A percentile compares a stretch with the other conserved stretches of the same genome.
These are phyloP conservation scores for Peribatodes rhomboidaria DNA, from an alignment of 2,888 invertebrate genomes.

Conservation along the genomic window DNA sequence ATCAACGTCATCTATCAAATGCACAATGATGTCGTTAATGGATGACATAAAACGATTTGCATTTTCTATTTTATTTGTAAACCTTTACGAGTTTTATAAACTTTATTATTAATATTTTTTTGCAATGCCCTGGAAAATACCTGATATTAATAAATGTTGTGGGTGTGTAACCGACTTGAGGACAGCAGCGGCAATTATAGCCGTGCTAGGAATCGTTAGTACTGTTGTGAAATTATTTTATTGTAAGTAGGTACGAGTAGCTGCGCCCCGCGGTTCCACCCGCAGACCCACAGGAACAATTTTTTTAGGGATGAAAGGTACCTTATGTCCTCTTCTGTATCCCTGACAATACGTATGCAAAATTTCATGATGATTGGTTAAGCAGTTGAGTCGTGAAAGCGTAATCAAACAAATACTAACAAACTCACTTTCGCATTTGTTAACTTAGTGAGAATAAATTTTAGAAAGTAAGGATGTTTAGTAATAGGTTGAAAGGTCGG, in stretches of 20 bases:
- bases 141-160: constrained; percentile 56
- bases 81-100: neutral
- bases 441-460: neutral
- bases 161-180: constrained; percentile 66
- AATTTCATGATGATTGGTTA: too few relatives aligned
- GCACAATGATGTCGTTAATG: neutral
- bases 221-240: neutral
- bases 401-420: too few relatives aligned
- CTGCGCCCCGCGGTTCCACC: too few relatives aligned
- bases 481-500: too few relatives aligned
- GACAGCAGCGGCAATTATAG: constrained; percentile 68
- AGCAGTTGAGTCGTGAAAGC: too few relatives aligned
- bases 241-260: too few relatives aligned
- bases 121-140: constrained; percentile 50
- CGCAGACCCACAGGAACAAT: too few relatives aligned
- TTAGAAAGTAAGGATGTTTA: too few relatives aligned
- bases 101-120: constrained; percentile 4
- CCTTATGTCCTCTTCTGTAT: too few relatives aligned
- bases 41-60: neutral
- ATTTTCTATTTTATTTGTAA: constrained; percentile 2
- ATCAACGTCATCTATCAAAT: neutral
- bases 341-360: too few relatives aligned
- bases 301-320: too few relatives aligned
- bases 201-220: constrained; percentile 69
- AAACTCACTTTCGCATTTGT: too few relatives aligned